A percentile compares a stretch with the other conserved stretches of the same genome.
phyloP scores from a whole-genome alignment of 2,797 vertebrate species.

The Macrochelys suwanniensis region DNA sequence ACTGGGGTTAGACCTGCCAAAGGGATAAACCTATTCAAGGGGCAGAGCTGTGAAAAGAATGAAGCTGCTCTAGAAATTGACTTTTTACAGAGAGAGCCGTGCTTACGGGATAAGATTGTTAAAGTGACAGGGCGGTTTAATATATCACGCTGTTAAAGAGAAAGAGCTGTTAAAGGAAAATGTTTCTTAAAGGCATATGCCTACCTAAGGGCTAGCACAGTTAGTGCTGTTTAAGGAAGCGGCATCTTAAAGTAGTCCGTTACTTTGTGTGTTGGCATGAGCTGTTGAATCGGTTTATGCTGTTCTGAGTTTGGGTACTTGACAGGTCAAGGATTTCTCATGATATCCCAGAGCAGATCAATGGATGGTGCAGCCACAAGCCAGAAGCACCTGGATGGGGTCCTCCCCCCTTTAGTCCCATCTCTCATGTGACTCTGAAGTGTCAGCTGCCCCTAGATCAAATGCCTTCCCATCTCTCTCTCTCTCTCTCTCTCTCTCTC shows the following conservation, averaged over 20 bases:
- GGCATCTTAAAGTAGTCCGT: accelerated
- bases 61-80: neutral
- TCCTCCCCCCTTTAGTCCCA: neutral
- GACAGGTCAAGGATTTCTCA: neutral
- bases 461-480: neutral
- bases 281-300: neutral
- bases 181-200: neutral
- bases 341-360: neutral
- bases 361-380: accelerated
- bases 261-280: accelerated
- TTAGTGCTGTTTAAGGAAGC: neutral
- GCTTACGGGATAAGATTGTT: neutral
- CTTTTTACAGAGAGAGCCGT: neutral
- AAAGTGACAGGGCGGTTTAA: neutral
- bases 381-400: neutral
- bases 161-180: neutral
- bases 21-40: neutral
- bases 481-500: neutral
- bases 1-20: neutral
- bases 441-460: accelerated
- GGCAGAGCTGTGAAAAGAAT: neutral
- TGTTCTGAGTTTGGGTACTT: neutral
- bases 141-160: neutral
- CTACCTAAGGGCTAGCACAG: neutral
- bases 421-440: neutral